Base-by-base conservation (phyloP, 2,888 invertebrate species). In the Dione juno region DNA sequence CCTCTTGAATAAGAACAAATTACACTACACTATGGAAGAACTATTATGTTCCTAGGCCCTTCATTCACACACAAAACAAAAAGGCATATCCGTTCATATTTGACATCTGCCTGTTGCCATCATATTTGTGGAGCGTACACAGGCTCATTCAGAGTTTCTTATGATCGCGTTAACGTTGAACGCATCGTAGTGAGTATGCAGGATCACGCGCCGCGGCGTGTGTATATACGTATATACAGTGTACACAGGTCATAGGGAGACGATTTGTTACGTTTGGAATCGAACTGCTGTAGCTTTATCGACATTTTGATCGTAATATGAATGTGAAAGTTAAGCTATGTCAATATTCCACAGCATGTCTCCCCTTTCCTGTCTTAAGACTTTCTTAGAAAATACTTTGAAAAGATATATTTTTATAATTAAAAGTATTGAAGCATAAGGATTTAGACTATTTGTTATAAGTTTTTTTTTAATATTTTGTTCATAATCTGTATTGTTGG, bases 241-340 rank as follows among this genome's bases (percentile, higher is more conserved):
- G 16, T 9, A n/a, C 3, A 1, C 19, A 19, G 19, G 11, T 19
- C 50, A 19, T 71, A 73, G 69, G 69, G 59, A 37, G 57, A 53
- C 57, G 61, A 71, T 71, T 71, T 67, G 66, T 57, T 68, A 61
- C 58, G 54, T 59, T 54, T 45, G 58, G 64, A 64, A 70, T 65
- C 66, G 57, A 64, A 72, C 52, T 52, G 11, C 13, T 66, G 40
- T 66, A 45, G 50, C 19, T 48, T 64, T 58, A 67, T 63, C 48
- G 65, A 45, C 57, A 69, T 66, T 74, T 71, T 50, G 65, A 71
- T 59, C 63, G 61, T 53, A 59, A 59, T 57, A 72, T 54, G 48
- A 57, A 69, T 64, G 50, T 14, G 21, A 19, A 1, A 48, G 14
- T 41, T 0, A 7, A 41, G 21, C 41, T 19, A 5, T 3, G 37